phyloP scores from a whole-genome alignment of 1,140 invertebrate species.

The Trichomalopsis sarcophagae region DNA sequence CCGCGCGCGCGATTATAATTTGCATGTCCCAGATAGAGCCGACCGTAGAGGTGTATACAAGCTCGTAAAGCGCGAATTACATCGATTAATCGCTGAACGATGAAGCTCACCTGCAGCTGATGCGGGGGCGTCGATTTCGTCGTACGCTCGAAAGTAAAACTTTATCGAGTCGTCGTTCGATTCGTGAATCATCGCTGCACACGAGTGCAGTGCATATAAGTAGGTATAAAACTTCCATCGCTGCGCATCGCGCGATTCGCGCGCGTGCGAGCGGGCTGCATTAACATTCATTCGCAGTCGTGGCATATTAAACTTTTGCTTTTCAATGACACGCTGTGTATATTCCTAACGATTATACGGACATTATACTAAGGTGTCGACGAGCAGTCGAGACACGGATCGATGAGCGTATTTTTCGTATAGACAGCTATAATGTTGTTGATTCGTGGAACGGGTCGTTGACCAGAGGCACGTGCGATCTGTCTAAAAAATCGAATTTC shows the following conservation, averaged over 20 bases:
- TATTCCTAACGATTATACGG: no score
- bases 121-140: neutral
- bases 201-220: neutral
- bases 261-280: neutral
- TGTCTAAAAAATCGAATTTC: no score
- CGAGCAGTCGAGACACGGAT: no score
- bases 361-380: no score
- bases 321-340: no score
- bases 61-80: constrained; percentile 11
- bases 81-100: neutral
- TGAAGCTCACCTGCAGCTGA: constrained; percentile 10
- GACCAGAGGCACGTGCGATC: no score
- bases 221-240: neutral
- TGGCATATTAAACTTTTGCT: no score
- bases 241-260: neutral
- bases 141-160: neutral
- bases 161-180: neutral
- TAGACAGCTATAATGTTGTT: no score
- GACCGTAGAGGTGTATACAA: neutral
- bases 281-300: neutral
- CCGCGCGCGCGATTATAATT: neutral
- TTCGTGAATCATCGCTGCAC: neutral
- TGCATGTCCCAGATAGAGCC: constrained; percentile 34
- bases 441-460: no score
- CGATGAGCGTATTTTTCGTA: no score